Evolutionary conservation across 2,797 vertebrate species (phyloP), one percentile per base, ranked within the genome.

Genomic region (Oreortyx pictus): DNA sequence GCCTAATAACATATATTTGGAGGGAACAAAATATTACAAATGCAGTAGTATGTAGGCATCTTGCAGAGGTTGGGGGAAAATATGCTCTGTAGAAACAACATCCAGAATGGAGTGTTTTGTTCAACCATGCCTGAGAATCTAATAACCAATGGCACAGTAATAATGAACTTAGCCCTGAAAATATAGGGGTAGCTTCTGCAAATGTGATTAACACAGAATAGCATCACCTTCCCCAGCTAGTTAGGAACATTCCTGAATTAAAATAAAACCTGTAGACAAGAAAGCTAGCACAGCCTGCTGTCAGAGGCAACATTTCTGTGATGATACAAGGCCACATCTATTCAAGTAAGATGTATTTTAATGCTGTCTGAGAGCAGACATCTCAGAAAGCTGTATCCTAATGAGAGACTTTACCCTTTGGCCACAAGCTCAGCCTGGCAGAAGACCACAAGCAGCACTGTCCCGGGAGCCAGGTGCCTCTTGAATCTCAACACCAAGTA

Each of bases 111-210:
- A 19, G 5, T 24, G 20, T 7, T 64, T 83, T 54, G 59, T 75
- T 41, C 35, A 64, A 50, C 33, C 8, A 4, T 4, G 5, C 11
- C 25, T 7, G 14, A 64, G 41, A 41, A 50, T 7, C 11, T 52
- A 7, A 20, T 25, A 75, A 31, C 54, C 27, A 19, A 0, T 11
- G 43, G 17, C 20, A 43, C 1, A 0, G 17, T 16, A 50, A 25
- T 6, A 49, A 20, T 54, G 44, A 76, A 33, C 71, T 74, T 52
- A 88, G 13, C 35, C 41, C 43, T 19, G 0, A 37, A 82, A 86
- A 64, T 49, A 7, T 3, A 41, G 64, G 12, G 24, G 29, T 6
- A 62, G 20, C 7, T 6, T 31, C 56, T 89, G 64, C 47, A 86
- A 31, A 33, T 20, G 14, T 20, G 57, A 25, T 62, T 62, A 43